Evolutionary conservation across 2,113 vertebrate genomes (phyloP).

Genomic region (Dromiciops gliroides): DNA sequence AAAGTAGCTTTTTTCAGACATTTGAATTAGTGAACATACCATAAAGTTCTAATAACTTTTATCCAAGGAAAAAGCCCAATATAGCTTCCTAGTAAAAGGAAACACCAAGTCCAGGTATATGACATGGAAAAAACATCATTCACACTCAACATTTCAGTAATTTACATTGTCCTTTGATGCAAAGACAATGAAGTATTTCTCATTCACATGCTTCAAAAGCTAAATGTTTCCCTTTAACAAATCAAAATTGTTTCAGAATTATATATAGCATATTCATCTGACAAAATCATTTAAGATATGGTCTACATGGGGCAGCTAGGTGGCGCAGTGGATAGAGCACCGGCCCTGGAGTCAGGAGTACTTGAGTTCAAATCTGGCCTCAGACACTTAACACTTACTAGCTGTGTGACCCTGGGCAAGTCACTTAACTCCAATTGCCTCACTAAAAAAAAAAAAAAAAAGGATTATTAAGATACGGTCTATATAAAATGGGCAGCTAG

Average conservation of each 20-base stretch:
- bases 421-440: background rate
- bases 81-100: background rate
- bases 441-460: no score
- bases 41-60: constrained; percentile 32
- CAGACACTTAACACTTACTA: background rate
- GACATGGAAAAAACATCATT: constrained; percentile 57
- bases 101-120: background rate
- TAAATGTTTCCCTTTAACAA: constrained; percentile 50
- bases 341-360: background rate
- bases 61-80: constrained; percentile 54
- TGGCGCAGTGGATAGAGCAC: background rate
- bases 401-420: background rate
- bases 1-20: constrained; percentile 39
- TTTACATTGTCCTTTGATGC: constrained; percentile 49
- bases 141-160: constrained; percentile 38
- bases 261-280: constrained; percentile 11
- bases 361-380: background rate
- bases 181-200: constrained; percentile 18
- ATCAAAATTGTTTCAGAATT: constrained; percentile 54
- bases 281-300: constrained; percentile 49
- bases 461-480: constrained; percentile 33
- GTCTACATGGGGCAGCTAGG: constrained; percentile 2
- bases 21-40: constrained; percentile 10
- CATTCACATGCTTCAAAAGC: constrained; percentile 45
- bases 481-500: constrained; percentile 2